Evolutionary conservation across 2,888 invertebrate genomes (phyloP), one percentile per base, ranked within the genome.

Genomic region (Acanthosoma haemorrhoidale): DNA sequence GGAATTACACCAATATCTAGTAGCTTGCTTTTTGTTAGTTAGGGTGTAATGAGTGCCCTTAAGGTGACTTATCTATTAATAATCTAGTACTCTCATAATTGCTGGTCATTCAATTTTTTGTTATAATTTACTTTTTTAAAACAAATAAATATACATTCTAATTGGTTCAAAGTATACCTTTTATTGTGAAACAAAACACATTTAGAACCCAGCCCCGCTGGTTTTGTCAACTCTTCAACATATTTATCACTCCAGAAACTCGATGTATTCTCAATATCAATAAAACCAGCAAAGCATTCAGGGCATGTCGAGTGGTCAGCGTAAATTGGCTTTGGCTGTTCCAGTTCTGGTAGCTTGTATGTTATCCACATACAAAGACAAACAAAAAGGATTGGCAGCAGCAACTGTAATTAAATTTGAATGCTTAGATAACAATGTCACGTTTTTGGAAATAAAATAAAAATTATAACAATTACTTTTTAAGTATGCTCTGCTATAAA

Each of bases 341-440:
- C 73, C 8, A 80, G 76, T n/a, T 81, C 78, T 3, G 83, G 83
- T 60, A 80, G 76, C 61, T 83, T 78, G 69, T 80, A 75, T 0
- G 83, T 80, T 72, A 84, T 80, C 11, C 80, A 75, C 79, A 84
- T 79, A 11, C 84, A 82, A 68, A 84, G 72, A 66, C 81, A 80
- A 25, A 85, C 81, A 77, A 85, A 83, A 13, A 81, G 74, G 18
- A 83, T 82, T 4, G 85, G 84, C 43, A 85, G 76, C 15, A 85
- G 77, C 51, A 84, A 80, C 83, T 84, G 76, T 15, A 77, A 76
- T 36, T 58, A 71, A 63, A 73, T 6, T 29, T 18, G 57, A 70
- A n/a, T n/a, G n/a, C n/a, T 41, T 73, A 73, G 67, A 61, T 43
- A n/a, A 58, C 4, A 13, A 25, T 4, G 29, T 64, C 8, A 63